Conservation (phyloP, 2,113 vertebrate species). For the Ptilorrhoa leucosticta region DNA sequence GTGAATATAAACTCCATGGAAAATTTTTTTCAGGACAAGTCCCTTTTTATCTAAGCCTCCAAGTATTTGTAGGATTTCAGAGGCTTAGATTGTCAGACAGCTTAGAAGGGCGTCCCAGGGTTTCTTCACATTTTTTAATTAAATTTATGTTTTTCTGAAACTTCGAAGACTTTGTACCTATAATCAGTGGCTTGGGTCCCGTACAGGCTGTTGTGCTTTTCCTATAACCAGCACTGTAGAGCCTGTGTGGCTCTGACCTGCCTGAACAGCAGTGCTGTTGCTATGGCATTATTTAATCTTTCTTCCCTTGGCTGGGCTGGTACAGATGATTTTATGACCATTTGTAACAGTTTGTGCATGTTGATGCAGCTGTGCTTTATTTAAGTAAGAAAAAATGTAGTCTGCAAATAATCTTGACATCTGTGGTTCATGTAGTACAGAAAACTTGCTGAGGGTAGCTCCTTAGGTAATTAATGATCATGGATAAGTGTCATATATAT, state of each 20-base stretch:
- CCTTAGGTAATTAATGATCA: not conserved
- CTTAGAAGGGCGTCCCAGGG: not conserved
- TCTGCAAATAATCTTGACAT: conserved; percentile 21
- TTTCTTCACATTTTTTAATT: conserved; percentile 6
- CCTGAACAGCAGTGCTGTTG: conserved; percentile 1
- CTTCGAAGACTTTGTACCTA: not conserved
- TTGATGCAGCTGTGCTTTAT: conserved; percentile 50
- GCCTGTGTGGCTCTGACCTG: not conserved
- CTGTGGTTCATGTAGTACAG: not conserved
- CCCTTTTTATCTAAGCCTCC: not conserved
- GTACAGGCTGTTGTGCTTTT: not conserved
- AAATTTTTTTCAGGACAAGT: not conserved
- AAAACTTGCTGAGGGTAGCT: not conserved
- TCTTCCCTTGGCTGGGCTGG: not conserved
- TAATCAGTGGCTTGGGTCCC: not conserved
- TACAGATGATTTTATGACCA: conserved; percentile 6
- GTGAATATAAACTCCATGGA: not conserved
- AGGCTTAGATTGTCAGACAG: not conserved
- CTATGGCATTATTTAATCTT: not conserved
- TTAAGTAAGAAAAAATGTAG: conserved; percentile 27
- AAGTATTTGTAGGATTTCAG: conserved; percentile 4
- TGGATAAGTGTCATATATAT: not conserved
- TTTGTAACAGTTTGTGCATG: not conserved
- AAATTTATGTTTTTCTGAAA: not conserved
- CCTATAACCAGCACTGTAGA: not conserved